Evolutionary conservation across 2,797 vertebrate genomes (phyloP), one percentile per base, ranked within the genome.

Genomic region (Enteromius mattozi): DNA sequence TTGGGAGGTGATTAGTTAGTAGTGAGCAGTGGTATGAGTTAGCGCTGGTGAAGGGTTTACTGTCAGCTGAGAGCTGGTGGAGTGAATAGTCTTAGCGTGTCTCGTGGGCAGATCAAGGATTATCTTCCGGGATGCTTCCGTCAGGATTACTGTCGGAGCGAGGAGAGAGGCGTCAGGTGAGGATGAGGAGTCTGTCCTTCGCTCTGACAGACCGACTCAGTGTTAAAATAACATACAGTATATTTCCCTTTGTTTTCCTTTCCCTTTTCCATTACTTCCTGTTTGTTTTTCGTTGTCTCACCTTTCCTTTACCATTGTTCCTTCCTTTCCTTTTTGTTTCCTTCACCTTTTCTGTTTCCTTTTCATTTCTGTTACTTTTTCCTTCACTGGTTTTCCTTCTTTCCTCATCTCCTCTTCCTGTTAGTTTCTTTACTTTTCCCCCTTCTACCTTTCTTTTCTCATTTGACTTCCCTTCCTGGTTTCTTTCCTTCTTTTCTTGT

Each of bases 81-180:
- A 42, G 40, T 42, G 40, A 42, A 42, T 42, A 10, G 40, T 42
- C 89, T 93, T 93, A 93, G 93, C 92, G 93, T 93, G 94, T 94
- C 93, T 95, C 93, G 91, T 91, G 91, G 88, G 86, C 63, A 93
- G 94, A 93, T 95, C 94, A 94, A 84, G 90, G 93, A 91, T 93
- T 89, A 87, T 63, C 92, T 86, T 92, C 92, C 92, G 90, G 92
- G 91, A 90, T 74, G 84, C 89, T 92, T 94, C 94, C 92, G 86
- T 93, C 89, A 91, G 91, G 93, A 93, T 94, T 94, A 95, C 92
- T 85, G 79, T 92, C 92, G 51, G 54, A 69, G 37, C 16, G 24
- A 59, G 56, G 54, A 59, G 56, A 59, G 56, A 59, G 56, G 19
- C 7, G 51, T 54, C 56, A 30, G 59, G 86, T 93, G 89, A 91